Evolutionary conservation across 2,888 invertebrate species (phyloP).

Genomic region (Anoplius nigerrimus): DNA sequence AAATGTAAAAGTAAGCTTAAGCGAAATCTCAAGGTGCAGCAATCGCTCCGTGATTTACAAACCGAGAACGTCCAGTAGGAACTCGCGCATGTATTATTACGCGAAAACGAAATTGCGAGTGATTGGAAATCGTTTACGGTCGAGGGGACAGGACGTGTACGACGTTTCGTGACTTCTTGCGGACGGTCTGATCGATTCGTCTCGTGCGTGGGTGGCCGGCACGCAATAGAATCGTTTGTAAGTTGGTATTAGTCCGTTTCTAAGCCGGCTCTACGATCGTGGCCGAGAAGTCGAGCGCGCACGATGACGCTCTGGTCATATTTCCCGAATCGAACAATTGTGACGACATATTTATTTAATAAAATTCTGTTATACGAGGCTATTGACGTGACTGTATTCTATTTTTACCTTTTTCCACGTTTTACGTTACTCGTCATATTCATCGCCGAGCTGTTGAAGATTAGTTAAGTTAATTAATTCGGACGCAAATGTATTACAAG

Average conservation of each 20-base stretch:
- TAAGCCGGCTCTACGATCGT: not conserved
- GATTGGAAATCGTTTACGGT: not conserved
- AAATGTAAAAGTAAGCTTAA: too few species aligned
- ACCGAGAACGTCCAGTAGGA: too few species aligned
- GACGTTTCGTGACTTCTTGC: not conserved
- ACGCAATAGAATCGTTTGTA: conserved; percentile 20
- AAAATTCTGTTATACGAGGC: conserved; percentile 51
- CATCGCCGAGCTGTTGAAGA: too few species aligned
- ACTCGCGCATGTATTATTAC: too few species aligned
- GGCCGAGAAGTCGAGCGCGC: conserved; percentile 25
- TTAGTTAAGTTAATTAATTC: too few species aligned
- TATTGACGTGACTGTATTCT: too few species aligned
- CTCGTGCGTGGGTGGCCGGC: conserved; percentile 11
- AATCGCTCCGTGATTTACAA: too few species aligned
- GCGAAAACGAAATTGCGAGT: not conserved
- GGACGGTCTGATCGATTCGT: conserved; percentile 16
- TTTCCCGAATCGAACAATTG: conserved; percentile 50
- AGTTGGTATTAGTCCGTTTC: not conserved
- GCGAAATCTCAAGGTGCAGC: too few species aligned
- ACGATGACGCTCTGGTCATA: conserved; percentile 45
- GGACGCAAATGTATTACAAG: too few species aligned
- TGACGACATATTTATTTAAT: conserved; percentile 61
- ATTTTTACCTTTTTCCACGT: too few species aligned
- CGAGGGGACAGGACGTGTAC: not conserved
- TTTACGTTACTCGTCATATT: too few species aligned